Percentiles rank a stretch among this genome's conserved stretches.
Conservation (phyloP, 1,140 invertebrate genomes). For the Brachionus rubens region DNA sequence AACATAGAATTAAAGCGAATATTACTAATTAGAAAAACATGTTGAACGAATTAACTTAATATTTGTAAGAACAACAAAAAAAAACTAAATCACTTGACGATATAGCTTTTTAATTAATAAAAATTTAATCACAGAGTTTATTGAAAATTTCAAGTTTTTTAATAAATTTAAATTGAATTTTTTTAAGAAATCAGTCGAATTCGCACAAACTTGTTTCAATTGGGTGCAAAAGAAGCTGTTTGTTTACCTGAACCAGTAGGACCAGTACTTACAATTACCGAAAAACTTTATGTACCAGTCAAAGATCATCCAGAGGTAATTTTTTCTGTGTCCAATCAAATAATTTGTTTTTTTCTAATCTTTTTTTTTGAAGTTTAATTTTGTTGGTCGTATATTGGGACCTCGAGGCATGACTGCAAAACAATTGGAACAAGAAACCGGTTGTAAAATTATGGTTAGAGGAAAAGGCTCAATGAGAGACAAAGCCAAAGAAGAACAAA, state of each 20-base stretch:
- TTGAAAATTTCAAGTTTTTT: not conserved
- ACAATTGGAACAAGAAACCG: conserved; percentile 97
- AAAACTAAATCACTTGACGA: not conserved
- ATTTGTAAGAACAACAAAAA: no score
- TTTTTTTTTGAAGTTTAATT: conserved; percentile 73
- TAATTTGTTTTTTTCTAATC: not conserved
- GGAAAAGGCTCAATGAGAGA: conserved; percentile 99
- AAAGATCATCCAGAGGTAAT: conserved; percentile 90
- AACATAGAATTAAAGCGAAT: not conserved
- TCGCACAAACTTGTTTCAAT: conserved; percentile 92
- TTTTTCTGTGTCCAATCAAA: not conserved
- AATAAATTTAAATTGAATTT: not conserved
- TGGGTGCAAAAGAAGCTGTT: conserved; percentile 87
- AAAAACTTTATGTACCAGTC: conserved; percentile 98
- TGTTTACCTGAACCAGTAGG: conserved; percentile 90
- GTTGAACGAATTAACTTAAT: no score
- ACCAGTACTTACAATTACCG: conserved; percentile 81
- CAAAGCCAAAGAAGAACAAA: conserved; percentile 99
- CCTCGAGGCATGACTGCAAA: conserved; percentile 99
- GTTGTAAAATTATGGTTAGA: conserved; percentile 99
- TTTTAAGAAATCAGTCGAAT: conserved; percentile 94
- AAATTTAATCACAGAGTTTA: no score
- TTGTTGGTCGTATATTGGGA: conserved; percentile 97
- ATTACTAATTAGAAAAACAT: no score
- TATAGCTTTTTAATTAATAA: no score